Evolutionary conservation across 1,140 invertebrate species (phyloP).

Genomic region (Philaenus spumarius): DNA sequence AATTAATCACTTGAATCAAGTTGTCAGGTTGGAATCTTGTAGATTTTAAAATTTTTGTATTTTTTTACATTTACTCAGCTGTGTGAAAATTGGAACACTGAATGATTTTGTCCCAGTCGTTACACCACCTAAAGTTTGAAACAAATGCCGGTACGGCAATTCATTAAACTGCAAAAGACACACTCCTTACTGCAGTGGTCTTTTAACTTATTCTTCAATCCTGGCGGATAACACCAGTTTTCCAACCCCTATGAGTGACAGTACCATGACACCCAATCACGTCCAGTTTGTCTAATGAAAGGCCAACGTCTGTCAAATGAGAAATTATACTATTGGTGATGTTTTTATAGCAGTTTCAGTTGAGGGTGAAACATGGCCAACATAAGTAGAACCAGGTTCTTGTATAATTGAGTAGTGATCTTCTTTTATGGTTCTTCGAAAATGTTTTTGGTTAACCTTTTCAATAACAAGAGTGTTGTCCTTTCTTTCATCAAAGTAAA

Average conservation of each 20-base stretch:
- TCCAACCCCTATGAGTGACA: conserved; percentile 10
- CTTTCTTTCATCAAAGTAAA: conserved; percentile 31
- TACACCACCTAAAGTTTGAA: conserved; percentile 29
- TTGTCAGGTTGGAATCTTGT: no score
- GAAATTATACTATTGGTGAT: conserved; percentile 23
- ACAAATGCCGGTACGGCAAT: no score
- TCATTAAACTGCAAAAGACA: conserved; percentile 34
- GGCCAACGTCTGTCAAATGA: conserved; percentile 14
- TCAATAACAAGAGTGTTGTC: no score
- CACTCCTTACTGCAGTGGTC: conserved; percentile 31
- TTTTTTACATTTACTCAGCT: conserved; percentile 23
- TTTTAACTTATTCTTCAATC: no score
- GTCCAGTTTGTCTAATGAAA: conserved; percentile 5
- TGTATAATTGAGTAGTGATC: conserved; percentile 30
- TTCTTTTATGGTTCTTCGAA: conserved; percentile 23
- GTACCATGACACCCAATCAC: conserved; percentile 20
- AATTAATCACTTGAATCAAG: no score
- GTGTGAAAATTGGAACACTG: conserved; percentile 28
- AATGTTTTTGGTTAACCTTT: no score
- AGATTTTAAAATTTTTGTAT: no score
- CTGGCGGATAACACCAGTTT: no score
- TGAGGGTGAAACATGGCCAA: no score
- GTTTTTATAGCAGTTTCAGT: conserved; percentile 22
- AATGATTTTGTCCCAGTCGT: conserved; percentile 30
- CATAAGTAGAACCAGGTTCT: conserved; percentile 31